Evolutionary conservation across 2,888 invertebrate genomes (phyloP).

Genomic region (Rhingia rostrata): DNA sequence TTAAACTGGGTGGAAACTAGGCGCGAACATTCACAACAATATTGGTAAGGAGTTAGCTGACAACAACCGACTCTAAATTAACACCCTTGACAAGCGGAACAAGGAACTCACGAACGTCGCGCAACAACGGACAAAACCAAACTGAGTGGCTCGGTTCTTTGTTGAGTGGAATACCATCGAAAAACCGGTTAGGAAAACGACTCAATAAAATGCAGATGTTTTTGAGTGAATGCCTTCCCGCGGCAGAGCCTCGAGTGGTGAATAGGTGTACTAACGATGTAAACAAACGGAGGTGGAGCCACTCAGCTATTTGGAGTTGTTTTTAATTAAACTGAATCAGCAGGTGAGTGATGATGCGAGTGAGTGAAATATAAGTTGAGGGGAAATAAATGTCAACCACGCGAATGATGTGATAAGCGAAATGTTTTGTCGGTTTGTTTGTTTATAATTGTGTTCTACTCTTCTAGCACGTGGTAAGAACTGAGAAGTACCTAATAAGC

Average conservation of each 20-base stretch:
- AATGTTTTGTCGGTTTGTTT: no score
- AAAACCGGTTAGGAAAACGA: slow-evolving; percentile 53
- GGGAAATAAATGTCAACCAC: no score
- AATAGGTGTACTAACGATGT: slow-evolving; percentile 25
- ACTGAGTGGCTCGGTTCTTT: slow-evolving; percentile 40
- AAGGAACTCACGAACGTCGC: slow-evolving; percentile 32
- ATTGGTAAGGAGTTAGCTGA: slow-evolving; percentile 3
- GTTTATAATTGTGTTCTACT: no score
- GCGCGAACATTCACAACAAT: slow-evolving; percentile 24
- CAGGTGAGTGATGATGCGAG: no score
- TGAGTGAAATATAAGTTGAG: no score
- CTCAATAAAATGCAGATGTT: slow-evolving; percentile 40
- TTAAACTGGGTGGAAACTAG: slow-evolving; percentile 17
- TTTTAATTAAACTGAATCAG: background rate
- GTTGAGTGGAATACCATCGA: slow-evolving; percentile 61
- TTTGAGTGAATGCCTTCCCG: slow-evolving; percentile 2
- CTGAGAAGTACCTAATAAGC: no score
- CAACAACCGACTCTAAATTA: background rate
- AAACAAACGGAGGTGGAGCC: slow-evolving; percentile 11
- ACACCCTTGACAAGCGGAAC: background rate
- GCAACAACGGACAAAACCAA: slow-evolving; percentile 63
- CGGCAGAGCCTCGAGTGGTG: slow-evolving; percentile 1
- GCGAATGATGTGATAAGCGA: no score
- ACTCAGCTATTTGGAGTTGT: background rate
- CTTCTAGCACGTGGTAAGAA: no score